These are phyloP conservation scores for Solenopsis invicta DNA, from an alignment of 1,140 invertebrate genomes.

Conservation along the genomic window DNA sequence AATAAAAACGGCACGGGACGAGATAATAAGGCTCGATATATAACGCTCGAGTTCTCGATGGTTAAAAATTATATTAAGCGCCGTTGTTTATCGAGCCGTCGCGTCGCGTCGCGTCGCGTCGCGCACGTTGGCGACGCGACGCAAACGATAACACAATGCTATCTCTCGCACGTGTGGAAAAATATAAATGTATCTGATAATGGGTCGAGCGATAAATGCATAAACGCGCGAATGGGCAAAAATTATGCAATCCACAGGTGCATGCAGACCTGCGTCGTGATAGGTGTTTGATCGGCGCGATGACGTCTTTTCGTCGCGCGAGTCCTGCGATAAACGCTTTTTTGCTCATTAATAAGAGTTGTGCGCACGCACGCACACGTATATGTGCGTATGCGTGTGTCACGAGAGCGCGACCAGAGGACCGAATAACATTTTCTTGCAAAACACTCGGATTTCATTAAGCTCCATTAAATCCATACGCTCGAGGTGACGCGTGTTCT, in stretches of 20 bases:
- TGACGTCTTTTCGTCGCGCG: conserved; percentile 20
- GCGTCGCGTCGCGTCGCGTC: not conserved
- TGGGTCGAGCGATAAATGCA: not conserved
- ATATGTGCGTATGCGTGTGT: not conserved
- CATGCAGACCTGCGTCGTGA: conserved; percentile 18
- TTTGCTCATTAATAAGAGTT: conserved; percentile 36
- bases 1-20: not conserved
- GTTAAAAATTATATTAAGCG: conserved; percentile 21
- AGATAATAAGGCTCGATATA: conserved; percentile 10
- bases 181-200: conserved; percentile 19
- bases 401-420: not conserved
- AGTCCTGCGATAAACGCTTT: conserved; percentile 19
- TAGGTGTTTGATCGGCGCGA: not conserved
- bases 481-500: conserved; percentile 55
- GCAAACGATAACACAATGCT: conserved; percentile 2
- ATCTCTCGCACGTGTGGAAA: conserved; percentile 40
- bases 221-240: conserved; percentile 15
- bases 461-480: conserved; percentile 48
- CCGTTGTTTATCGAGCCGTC: conserved; percentile 6
- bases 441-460: conserved; percentile 50
- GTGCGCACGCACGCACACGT: too few species aligned
- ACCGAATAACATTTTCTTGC: conserved; percentile 38
- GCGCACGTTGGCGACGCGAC: not conserved
- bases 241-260: conserved; percentile 57
- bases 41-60: conserved; percentile 11